Evolutionary conservation across 2,797 vertebrate genomes (phyloP).

Genomic region (Amazona ochrocephala): DNA sequence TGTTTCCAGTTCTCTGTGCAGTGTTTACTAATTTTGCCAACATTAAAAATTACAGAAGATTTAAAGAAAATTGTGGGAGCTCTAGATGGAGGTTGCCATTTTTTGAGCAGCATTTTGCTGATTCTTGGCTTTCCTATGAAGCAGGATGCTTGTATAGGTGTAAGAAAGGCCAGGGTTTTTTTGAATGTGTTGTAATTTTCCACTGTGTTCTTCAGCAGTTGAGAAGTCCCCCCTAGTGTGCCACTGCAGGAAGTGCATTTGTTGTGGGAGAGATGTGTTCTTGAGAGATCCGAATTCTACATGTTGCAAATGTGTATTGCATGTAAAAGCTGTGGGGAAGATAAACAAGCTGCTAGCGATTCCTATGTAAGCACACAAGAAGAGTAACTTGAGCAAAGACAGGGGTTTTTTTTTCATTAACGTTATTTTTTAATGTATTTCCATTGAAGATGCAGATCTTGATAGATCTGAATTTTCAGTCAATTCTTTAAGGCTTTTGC

Average conservation of each 20-base stretch:
- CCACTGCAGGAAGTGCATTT: slow-evolving; percentile 45
- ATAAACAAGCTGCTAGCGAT: not conserved
- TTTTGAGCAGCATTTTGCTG: not conserved
- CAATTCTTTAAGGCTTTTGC: not conserved
- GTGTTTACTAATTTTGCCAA: not conserved
- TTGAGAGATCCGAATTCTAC: not conserved
- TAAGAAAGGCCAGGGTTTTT: not conserved
- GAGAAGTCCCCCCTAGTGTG: slow-evolving; percentile 55
- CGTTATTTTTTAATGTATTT: not conserved
- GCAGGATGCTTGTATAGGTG: not conserved
- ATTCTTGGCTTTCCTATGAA: not conserved
- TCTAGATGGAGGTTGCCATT: not conserved
- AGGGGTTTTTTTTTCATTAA: not conserved
- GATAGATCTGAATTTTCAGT: not conserved
- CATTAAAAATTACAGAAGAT: not conserved
- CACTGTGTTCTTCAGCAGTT: slow-evolving; percentile 25
- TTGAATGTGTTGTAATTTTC: slow-evolving; percentile 42
- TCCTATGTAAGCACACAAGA: slow-evolving; percentile 2
- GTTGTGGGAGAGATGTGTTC: not conserved
- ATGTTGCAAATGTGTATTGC: not conserved
- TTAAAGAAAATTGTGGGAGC: not conserved
- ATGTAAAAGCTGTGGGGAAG: slow-evolving; percentile 1
- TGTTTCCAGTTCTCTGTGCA: not conserved
- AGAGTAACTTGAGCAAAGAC: not conserved
- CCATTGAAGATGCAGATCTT: not conserved